Percentiles rank a stretch among this genome's conserved stretches.
Evolutionary conservation across 1,140 invertebrate genomes (phyloP).

Genomic region (Littorina saxatilis): DNA sequence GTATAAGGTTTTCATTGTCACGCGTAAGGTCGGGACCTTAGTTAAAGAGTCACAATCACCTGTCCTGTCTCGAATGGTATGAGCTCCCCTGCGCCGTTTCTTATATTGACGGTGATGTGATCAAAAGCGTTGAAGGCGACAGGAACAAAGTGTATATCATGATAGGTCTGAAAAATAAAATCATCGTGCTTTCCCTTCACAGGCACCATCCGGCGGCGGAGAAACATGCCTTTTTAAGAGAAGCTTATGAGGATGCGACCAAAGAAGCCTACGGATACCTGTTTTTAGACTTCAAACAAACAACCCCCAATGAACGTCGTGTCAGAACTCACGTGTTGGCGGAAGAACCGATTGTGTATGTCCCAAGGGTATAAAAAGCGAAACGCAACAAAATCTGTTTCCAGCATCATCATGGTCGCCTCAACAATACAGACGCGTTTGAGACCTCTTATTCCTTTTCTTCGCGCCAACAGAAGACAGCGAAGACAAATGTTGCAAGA

Average conservation of each 20-base stretch:
- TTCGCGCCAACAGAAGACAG: neutral
- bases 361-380: neutral
- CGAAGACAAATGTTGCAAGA: neutral
- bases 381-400: neutral
- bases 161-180: too few species aligned
- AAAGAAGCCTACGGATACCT: neutral
- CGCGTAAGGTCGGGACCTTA: too few species aligned
- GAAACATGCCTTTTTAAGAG: neutral
- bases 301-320: neutral
- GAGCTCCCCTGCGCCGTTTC: too few species aligned
- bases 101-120: too few species aligned
- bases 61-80: too few species aligned
- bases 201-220: too few species aligned
- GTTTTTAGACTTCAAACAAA: neutral
- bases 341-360: neutral
- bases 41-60: too few species aligned
- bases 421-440: neutral
- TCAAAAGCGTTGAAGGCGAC: too few species aligned
- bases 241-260: neutral
- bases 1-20: too few species aligned
- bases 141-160: too few species aligned
- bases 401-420: neutral
- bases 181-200: too few species aligned
- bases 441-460: neutral
- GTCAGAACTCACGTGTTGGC: neutral